These are phyloP conservation scores for Erannis defoliaria DNA, from an alignment of 2,888 invertebrate species.

Conservation along the genomic window DNA sequence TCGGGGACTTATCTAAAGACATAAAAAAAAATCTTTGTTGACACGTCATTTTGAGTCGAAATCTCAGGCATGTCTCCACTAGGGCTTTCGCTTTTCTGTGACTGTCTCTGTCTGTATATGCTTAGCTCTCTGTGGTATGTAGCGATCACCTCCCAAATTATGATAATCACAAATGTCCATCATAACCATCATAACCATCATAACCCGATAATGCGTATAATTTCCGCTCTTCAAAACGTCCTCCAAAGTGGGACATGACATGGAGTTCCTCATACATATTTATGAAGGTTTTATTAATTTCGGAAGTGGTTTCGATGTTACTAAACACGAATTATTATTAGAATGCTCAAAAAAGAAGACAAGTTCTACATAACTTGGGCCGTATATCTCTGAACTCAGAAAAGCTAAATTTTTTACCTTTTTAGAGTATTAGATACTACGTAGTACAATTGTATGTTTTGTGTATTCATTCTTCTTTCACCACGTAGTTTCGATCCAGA, in stretches of 20 bases:
- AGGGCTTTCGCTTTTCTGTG: no score
- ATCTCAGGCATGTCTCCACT: no score
- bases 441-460: neutral
- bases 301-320: constrained; percentile 21
- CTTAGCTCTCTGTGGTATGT: neutral
- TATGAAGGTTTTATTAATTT: constrained; percentile 40
- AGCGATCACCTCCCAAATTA: constrained; percentile 43
- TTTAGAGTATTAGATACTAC: neutral
- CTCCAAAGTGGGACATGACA: constrained; percentile 37
- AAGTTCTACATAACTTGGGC: neutral
- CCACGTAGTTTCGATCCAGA: no score
- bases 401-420: neutral
- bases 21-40: no score
- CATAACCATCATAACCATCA: constrained; percentile 52
- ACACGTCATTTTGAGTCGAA: no score
- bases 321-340: neutral
- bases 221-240: constrained; percentile 54
- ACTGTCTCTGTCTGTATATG: no score
- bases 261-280: constrained; percentile 40
- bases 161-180: constrained; percentile 49
- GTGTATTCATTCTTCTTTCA: no score
- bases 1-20: no score
- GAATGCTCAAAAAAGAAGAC: neutral
- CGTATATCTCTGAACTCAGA: neutral
- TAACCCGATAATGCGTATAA: constrained; percentile 72